Base-by-base conservation (phyloP, 2,888 invertebrate genomes). In the Cosmia pyralina region DNA sequence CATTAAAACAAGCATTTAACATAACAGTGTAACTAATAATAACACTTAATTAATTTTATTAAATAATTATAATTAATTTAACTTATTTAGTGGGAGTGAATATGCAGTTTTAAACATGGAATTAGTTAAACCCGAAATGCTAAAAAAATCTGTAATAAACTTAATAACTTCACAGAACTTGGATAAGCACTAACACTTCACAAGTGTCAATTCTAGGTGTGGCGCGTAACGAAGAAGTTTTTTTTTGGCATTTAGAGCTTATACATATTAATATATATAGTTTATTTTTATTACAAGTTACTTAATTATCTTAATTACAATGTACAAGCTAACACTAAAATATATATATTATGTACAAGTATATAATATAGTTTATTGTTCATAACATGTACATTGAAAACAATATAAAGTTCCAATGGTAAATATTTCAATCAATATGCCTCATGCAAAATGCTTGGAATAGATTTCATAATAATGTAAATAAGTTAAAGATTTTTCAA, bases 141-240 rank as follows among this genome's bases (percentile, higher is more conserved):
- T 2, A 19, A 22, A 11, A 34, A 69, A 62, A n/a, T n/a, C 2
- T 34, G 4, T 17, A 4, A 58, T 34, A 71, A 77, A 64, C 2
- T 41, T 48, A 19, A 76, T n/a, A 57, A 52, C 34, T 38, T 72
- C 44, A 60, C n/a, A 13, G 34, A 72, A 57, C n/a, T 63, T 53
- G 19, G 48, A 34, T 15, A 34, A 60, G 17, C n/a, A 5, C n/a
- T n/a, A n/a, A n/a, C 19, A 44, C 11, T 60, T 46, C 48, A 65
- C 17, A 65, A 52, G 8, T 65, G 52, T 44, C 34, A 68, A 38
- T 66, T 60, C 4, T 34, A 66, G 73, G 69, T 52, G 82, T 57
- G 82, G 38, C 48, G 53, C 10, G 64, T 59, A 72, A 41, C 15
- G 38, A 55, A 69, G 58, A 52, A 59, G 81, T 38, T 58, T 67